A percentile compares a stretch with the other conserved stretches of the same genome.
Conservation (phyloP, 2,888 invertebrate species). For the Bhutanitis thaidina region DNA sequence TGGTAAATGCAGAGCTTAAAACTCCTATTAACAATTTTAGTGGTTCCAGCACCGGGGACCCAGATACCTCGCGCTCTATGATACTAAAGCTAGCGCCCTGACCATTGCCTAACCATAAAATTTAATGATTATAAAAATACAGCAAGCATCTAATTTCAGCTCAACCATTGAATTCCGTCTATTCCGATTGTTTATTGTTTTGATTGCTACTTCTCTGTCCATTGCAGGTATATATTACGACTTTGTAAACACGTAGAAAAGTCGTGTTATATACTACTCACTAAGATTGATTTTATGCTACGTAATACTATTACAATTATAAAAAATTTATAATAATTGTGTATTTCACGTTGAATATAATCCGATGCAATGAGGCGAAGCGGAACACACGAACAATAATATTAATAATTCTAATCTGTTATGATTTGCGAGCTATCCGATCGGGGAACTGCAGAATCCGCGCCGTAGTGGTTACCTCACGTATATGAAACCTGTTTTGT, state of each 20-base stretch:
- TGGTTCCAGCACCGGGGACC: too few relatives aligned
- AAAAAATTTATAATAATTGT: constrained; percentile 6
- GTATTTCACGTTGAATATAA: constrained; percentile 12
- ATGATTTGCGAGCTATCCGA: constrained; percentile 13
- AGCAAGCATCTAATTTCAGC: constrained; percentile 21
- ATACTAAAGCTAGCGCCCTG: too few relatives aligned
- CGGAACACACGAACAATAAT: constrained; percentile 15
- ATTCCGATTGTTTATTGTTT: constrained; percentile 33
- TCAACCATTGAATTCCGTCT: constrained; percentile 5
- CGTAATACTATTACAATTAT: constrained; percentile 5
- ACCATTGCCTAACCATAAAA: too few relatives aligned
- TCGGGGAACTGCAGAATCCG: constrained; percentile 15
- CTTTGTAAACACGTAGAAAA: background rate
- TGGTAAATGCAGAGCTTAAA: too few relatives aligned
- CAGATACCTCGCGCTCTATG: too few relatives aligned
- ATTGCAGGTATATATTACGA: background rate
- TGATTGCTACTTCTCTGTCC: constrained; percentile 30
- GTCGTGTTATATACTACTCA: background rate
- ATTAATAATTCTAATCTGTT: constrained; percentile 21
- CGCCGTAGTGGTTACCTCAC: constrained; percentile 10
- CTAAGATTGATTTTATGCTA: background rate
- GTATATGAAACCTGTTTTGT: constrained; percentile 13
- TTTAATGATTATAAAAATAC: constrained; percentile 21
- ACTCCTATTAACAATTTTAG: too few relatives aligned
- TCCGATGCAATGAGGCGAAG: constrained; percentile 11